A percentile compares a stretch with the other conserved stretches of the same genome.
phyloP scores from a whole-genome alignment of 2,797 vertebrate species.

The Phrynocephalus vlangalii region DNA sequence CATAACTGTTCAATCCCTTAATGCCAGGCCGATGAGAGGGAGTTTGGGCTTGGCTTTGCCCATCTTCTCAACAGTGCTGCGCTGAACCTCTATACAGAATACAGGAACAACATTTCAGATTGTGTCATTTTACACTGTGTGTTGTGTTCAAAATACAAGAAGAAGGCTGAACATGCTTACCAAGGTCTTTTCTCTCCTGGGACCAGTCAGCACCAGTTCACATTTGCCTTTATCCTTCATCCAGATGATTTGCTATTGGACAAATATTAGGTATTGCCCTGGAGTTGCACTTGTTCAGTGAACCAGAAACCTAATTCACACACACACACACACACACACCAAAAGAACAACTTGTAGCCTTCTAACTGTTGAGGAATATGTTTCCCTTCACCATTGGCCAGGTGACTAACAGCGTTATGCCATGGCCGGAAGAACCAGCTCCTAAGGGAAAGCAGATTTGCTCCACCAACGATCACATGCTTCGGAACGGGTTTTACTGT shows the following conservation, averaged over 20 bases:
- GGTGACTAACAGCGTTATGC: background rate
- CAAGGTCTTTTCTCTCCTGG: constrained; percentile 53
- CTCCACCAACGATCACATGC: too few species aligned
- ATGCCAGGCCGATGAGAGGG: constrained; percentile 43
- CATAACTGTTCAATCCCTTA: constrained; percentile 42
- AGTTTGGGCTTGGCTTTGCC: constrained; percentile 13
- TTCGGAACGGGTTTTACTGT: too few species aligned
- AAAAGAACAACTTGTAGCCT: background rate
- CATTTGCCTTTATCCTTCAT: constrained; percentile 3
- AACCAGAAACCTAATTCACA: background rate
- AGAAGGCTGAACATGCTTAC: constrained; percentile 54
- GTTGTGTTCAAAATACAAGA: constrained; percentile 36
- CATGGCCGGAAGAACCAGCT: too few species aligned
- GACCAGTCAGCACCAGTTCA: background rate
- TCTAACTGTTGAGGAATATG: background rate
- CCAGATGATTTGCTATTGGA: background rate
- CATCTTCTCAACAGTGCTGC: background rate
- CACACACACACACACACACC: background rate
- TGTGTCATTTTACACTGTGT: constrained; percentile 41
- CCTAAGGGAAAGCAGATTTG: too few species aligned
- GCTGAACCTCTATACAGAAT: background rate
- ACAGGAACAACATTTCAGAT: background rate
- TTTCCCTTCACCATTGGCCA: background rate
- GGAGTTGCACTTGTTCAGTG: background rate
- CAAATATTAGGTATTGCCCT: background rate